Conservation (phyloP, 2,888 invertebrate genomes). For the Drosophila yooni region DNA sequence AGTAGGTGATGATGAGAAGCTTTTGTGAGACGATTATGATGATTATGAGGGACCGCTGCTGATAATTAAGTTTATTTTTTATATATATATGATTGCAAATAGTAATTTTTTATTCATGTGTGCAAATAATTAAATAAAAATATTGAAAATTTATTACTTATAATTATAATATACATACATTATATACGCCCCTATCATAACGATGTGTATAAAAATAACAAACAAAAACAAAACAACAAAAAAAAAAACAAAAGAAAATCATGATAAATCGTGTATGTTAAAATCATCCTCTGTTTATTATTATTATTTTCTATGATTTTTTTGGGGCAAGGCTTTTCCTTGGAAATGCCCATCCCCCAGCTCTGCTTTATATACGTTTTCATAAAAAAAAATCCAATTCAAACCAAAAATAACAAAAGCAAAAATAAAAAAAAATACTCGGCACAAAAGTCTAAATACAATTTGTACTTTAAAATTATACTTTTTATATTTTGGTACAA, state of each 20-base stretch:
- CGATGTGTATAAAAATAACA: conserved; percentile 72
- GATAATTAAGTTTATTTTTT: conserved; percentile 81
- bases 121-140: conserved; percentile 79
- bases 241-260: conserved; percentile 18
- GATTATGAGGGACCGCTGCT: conserved; percentile 59
- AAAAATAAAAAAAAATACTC: conserved; percentile 44
- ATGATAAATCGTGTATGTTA: conserved; percentile 59
- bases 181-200: conserved; percentile 73
- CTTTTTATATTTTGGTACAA: conserved; percentile 44
- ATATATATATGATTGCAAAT: conserved; percentile 82
- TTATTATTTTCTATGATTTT: conserved; percentile 60
- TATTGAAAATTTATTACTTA: conserved; percentile 77
- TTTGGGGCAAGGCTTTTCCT: conserved; percentile 29
- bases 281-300: conserved; percentile 42
- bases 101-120: conserved; percentile 81
- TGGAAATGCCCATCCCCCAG: conserved; percentile 21
- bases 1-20: conserved; percentile 48
- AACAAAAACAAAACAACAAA: conserved; percentile 28
- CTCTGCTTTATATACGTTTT: conserved; percentile 66
- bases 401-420: conserved; percentile 65
- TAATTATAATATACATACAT: conserved; percentile 71
- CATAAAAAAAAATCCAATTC: conserved; percentile 48
- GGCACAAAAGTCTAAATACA: conserved; percentile 53
- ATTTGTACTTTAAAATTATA: conserved; percentile 52
- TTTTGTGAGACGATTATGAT: conserved; percentile 29